Evolutionary conservation across 2,888 invertebrate genomes (phyloP).

Genomic region (Hydriomena furcata): DNA sequence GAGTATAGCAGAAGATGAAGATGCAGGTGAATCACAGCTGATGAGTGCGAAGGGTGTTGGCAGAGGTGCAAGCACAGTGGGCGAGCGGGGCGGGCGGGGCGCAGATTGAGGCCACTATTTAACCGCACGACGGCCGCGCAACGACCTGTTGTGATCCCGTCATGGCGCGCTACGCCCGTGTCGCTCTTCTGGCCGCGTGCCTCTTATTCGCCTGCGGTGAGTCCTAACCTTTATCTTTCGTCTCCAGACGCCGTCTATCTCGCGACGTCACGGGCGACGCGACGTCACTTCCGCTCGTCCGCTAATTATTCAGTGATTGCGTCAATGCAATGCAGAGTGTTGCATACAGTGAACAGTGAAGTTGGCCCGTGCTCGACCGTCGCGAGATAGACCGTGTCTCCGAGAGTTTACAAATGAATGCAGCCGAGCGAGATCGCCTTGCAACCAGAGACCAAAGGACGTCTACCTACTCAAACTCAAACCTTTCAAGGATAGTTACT

Average conservation of each 20-base stretch:
- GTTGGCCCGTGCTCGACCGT: slow-evolving; percentile 59
- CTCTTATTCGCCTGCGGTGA: slow-evolving; percentile 83
- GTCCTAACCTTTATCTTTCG: slow-evolving; percentile 81
- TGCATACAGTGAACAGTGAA: slow-evolving; percentile 76
- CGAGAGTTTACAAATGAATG: slow-evolving; percentile 62
- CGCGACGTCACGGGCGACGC: slow-evolving; percentile 74
- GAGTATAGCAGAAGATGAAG: slow-evolving; percentile 38
- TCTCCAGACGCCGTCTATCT: slow-evolving; percentile 73
- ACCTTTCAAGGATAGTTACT: slow-evolving; percentile 70
- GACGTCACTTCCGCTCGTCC: slow-evolving; percentile 61
- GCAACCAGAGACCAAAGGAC: slow-evolving; percentile 67
- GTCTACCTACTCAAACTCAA: slow-evolving; percentile 54
- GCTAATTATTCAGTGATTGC: slow-evolving; percentile 65
- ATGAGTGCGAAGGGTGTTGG: slow-evolving; percentile 76
- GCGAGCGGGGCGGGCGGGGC: slow-evolving; percentile 81
- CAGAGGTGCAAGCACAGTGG: slow-evolving; percentile 77
- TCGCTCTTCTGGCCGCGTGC: slow-evolving; percentile 83
- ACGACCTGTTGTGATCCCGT: slow-evolving; percentile 84
- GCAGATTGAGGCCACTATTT: slow-evolving; percentile 83
- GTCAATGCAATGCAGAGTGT: slow-evolving; percentile 57
- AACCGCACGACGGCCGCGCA: slow-evolving; percentile 79
- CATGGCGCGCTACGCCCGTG: slow-evolving; percentile 84
- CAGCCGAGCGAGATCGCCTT: slow-evolving; percentile 64
- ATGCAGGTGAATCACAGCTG: slow-evolving; percentile 73
- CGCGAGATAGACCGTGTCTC: slow-evolving; percentile 72